Conservation (phyloP, 2,888 invertebrate genomes). For the Quadriops clusia region DNA sequence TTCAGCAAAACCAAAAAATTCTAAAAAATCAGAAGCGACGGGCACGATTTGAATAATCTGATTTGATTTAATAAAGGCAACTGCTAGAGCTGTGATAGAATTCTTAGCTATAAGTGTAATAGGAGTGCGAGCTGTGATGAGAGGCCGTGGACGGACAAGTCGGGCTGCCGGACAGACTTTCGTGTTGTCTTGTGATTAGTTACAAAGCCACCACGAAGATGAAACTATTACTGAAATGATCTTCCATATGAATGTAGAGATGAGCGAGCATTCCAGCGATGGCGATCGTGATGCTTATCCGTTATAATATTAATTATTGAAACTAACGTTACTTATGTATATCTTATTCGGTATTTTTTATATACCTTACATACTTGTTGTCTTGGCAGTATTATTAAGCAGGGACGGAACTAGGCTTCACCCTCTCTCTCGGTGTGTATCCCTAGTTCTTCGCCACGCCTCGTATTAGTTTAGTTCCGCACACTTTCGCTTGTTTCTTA, state of each 20-base stretch:
- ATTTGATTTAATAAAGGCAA: no score
- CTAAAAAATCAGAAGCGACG: no score
- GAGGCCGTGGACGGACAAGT: slow-evolving; percentile 9
- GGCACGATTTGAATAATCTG: no score
- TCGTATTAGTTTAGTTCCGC: slow-evolving; percentile 14
- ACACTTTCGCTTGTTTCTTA: slow-evolving; percentile 19
- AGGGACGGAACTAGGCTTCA: slow-evolving; percentile 23
- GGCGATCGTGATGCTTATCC: slow-evolving; percentile 7
- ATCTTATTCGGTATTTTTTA: slow-evolving; percentile 18
- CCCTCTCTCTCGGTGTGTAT: no score
- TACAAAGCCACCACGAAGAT: slow-evolving; percentile 11
- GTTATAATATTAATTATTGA: slow-evolving; percentile 14
- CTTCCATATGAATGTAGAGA: slow-evolving; percentile 19
- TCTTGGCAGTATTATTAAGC: slow-evolving; percentile 34
- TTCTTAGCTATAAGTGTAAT: slow-evolving; percentile 25
- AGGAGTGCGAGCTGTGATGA: slow-evolving; percentile 21
- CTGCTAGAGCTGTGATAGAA: slow-evolving; percentile 39
- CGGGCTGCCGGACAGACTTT: slow-evolving; percentile 13
- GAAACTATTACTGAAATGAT: slow-evolving; percentile 9
- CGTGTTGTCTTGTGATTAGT: slow-evolving; percentile 7
- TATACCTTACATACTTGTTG: slow-evolving; percentile 17
- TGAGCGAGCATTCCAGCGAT: slow-evolving; percentile 18
- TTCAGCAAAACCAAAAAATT: no score
- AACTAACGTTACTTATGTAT: slow-evolving; percentile 12
- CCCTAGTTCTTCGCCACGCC: slow-evolving; percentile 15